Evolutionary conservation across 2,113 vertebrate genomes (phyloP).

Genomic region (Hippocampus abdominalis): DNA sequence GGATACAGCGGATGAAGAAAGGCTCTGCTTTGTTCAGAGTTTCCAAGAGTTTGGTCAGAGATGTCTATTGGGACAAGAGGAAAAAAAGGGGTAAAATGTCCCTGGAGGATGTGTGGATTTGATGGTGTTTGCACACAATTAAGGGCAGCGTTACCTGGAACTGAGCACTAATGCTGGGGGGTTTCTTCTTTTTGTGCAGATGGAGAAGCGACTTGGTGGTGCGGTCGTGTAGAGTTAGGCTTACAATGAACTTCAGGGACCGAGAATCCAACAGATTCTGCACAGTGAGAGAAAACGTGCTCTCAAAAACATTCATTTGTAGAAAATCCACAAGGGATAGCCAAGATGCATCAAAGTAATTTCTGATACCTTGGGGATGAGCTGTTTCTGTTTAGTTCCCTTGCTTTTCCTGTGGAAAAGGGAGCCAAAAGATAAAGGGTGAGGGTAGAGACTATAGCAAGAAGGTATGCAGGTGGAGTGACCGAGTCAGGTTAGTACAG

Average conservation of each 20-base stretch:
- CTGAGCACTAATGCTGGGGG: slow-evolving; percentile 96
- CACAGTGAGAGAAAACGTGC: not conserved
- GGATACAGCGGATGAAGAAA: slow-evolving; percentile 96
- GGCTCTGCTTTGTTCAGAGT: slow-evolving; percentile 90
- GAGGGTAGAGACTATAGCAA: slow-evolving; percentile 36
- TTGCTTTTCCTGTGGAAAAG: slow-evolving; percentile 87
- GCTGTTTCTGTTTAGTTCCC: slow-evolving; percentile 85
- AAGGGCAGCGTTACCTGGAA: slow-evolving; percentile 80
- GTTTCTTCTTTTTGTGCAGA: slow-evolving; percentile 97
- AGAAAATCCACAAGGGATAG: not conserved
- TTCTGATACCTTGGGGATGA: slow-evolving; percentile 89
- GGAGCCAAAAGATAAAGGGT: slow-evolving; percentile 19
- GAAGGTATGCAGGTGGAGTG: slow-evolving; percentile 28
- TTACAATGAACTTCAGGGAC: slow-evolving; percentile 90
- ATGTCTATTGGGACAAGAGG: slow-evolving; percentile 73
- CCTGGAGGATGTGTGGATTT: not conserved
- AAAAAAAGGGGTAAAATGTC: no score
- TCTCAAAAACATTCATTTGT: not conserved
- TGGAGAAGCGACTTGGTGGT: slow-evolving; percentile 94
- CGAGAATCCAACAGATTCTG: slow-evolving; percentile 90
- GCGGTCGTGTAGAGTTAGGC: slow-evolving; percentile 89
- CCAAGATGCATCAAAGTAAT: not conserved
- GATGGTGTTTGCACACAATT: not conserved
- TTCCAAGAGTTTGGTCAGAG: slow-evolving; percentile 90
- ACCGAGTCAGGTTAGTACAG: slow-evolving; percentile 52